Percentiles rank a stretch among this genome's conserved stretches.
Conservation (phyloP, 2,888 invertebrate genomes). For the Mesochorus sp. region DNA sequence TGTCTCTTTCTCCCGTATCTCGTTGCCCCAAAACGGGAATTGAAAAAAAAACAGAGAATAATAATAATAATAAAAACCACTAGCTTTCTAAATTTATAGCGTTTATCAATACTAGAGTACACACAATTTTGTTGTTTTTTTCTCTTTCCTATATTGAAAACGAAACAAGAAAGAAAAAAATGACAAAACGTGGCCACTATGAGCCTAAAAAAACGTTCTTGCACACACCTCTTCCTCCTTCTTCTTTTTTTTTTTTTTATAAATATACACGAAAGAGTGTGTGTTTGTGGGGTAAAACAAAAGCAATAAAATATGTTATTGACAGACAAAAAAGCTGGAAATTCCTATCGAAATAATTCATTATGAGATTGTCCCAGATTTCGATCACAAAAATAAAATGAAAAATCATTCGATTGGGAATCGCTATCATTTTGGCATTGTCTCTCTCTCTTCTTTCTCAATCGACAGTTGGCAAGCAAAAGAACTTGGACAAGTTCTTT, state of each 20-base stretch:
- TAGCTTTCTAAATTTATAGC: slow-evolving; percentile 39
- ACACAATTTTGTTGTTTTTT: slow-evolving; percentile 22
- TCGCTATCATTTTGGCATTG: background rate
- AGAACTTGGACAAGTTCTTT: background rate
- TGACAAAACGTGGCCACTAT: background rate
- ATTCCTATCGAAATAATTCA: background rate
- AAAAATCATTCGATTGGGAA: background rate
- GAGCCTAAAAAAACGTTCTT: slow-evolving; percentile 7
- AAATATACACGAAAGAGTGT: background rate
- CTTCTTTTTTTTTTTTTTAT: background rate
- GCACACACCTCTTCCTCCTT: background rate
- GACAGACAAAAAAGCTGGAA: slow-evolving; percentile 21
- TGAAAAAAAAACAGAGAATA: background rate
- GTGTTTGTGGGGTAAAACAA: slow-evolving; percentile 39
- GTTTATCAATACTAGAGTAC: slow-evolving; percentile 35
- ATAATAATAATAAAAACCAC: too few species aligned
- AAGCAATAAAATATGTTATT: slow-evolving; percentile 30
- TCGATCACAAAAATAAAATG: background rate
- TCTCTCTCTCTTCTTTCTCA: background rate
- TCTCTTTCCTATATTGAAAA: slow-evolving; percentile 19
- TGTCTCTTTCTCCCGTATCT: background rate
- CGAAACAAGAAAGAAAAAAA: slow-evolving; percentile 27
- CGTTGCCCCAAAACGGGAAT: background rate
- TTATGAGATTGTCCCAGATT: background rate
- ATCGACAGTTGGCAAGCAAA: background rate